These are phyloP conservation scores for Galerucella nymphaeae DNA, from an alignment of 2,888 invertebrate genomes.

Conservation along the genomic window DNA sequence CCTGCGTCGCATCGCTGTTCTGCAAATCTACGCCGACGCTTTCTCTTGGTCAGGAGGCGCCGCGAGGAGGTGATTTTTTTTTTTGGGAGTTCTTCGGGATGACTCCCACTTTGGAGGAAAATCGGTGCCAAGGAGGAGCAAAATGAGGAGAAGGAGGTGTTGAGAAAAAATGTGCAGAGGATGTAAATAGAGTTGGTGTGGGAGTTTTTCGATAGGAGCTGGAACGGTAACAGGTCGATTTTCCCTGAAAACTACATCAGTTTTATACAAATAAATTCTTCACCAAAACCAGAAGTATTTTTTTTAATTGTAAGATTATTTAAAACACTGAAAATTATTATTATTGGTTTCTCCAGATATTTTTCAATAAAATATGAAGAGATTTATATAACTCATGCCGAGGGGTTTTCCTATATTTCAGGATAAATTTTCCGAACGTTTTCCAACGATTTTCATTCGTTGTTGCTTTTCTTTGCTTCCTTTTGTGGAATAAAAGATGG, in stretches of 20 bases:
- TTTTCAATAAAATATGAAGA: too few species aligned
- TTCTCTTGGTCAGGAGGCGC: constrained; percentile 24
- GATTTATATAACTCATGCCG: background rate
- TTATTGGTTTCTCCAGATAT: too few species aligned
- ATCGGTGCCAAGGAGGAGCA: constrained; percentile 19
- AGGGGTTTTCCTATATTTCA: background rate
- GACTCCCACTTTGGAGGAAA: constrained; percentile 34
- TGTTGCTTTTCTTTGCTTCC: background rate
- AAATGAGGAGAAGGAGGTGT: constrained; percentile 10
- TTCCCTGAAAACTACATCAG: too few species aligned
- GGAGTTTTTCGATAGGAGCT: constrained; percentile 8
- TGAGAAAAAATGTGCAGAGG: constrained; percentile 15
- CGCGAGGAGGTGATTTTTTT: constrained; percentile 24
- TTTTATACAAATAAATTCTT: too few species aligned
- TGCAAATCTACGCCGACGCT: constrained; percentile 30
- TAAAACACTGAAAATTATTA: too few species aligned
- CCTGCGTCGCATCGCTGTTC: constrained; percentile 58
- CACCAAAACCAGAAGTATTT: too few species aligned
- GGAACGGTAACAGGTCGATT: constrained; percentile 14
- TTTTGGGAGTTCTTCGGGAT: constrained; percentile 26
- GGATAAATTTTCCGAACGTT: background rate
- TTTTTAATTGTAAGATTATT: too few species aligned
- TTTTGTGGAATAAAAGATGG: constrained; percentile 1
- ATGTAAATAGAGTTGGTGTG: constrained; percentile 14
- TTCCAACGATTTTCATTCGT: background rate